Percentiles rank a stretch among this genome's conserved stretches.
These are phyloP conservation scores for Listronotus bonariensis DNA, from an alignment of 1,140 invertebrate species.

Conservation along the genomic window DNA sequence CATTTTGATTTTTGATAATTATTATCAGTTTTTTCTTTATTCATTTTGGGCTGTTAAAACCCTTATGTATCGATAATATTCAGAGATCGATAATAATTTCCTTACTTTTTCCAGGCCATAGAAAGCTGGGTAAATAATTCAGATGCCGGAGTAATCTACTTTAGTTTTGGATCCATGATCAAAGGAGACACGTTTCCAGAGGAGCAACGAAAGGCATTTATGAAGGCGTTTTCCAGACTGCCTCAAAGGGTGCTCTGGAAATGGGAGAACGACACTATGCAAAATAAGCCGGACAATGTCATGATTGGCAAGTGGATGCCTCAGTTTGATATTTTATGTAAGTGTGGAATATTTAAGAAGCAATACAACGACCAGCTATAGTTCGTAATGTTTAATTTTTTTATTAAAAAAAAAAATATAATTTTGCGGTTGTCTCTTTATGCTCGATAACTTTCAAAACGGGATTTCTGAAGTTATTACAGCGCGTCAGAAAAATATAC, in stretches of 20 bases:
- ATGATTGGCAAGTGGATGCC: conserved; percentile 70
- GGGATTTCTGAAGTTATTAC: no score
- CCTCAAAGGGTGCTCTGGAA: conserved; percentile 73
- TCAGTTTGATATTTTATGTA: conserved; percentile 71
- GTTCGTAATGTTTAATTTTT: no score
- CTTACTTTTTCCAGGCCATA: conserved; percentile 60
- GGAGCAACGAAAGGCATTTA: conserved; percentile 62
- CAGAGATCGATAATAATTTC: no score
- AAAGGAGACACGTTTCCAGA: conserved; percentile 65
- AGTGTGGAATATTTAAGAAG: conserved; percentile 39
- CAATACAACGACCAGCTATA: no score
- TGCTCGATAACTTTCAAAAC: no score
- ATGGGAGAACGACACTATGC: conserved; percentile 66
- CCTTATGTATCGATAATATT: no score
- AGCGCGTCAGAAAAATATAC: no score
- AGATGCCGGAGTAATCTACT: conserved; percentile 64
- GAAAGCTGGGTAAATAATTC: conserved; percentile 70
- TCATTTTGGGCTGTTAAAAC: no score
- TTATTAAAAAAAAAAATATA: no score
- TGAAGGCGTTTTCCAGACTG: conserved; percentile 63
- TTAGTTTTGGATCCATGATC: conserved; percentile 73
- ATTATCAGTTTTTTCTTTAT: no score
- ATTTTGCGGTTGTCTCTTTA: no score
- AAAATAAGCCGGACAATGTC: conserved; percentile 67
- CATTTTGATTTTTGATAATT: no score